Base-by-base conservation (phyloP, 1,140 invertebrate species). In the Luehdorfia chinensis region DNA sequence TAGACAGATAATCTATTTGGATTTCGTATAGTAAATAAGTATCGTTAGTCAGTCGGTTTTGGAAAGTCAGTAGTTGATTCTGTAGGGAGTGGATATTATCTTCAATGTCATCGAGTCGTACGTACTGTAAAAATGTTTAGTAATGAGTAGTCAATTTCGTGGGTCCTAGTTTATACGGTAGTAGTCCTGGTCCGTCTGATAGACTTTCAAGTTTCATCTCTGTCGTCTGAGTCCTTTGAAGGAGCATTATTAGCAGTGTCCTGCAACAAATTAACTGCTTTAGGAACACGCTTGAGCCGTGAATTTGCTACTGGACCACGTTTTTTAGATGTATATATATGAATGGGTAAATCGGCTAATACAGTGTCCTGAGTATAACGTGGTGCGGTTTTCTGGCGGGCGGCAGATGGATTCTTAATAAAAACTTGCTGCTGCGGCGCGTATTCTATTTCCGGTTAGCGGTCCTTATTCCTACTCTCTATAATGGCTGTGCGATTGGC, bases 361-460 rank as follows among this genome's bases (percentile, higher is more conserved):
- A 27, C 25, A 2, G 8, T 27, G 25, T n/a, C 25, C 11, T 27
- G 25, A 9, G 25, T 8, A 27, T 27, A 27, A 27, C 25, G 25
- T 2, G 5, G 44, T 43, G 27, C 46, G 30, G 34, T 19, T 33
- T 59, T 59, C n/a, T 54, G 48, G 2, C 50, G 15, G 7, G 1
- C 30, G 25, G 57, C 57, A 8, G 52, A 15, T 11, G 53, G 56
- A 13, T 65, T 65, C 31, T 39, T 53, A 15, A 60, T 28, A 21
- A n/a, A n/a, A n/a, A n/a, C n/a, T n/a, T n/a, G n/a, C n/a, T n/a
- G n/a, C n/a, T n/a, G n/a, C n/a, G n/a, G 54, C 12, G 18, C 6
- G 9, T 62, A 57, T 12, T 62, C 50, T 8, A 46, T 19, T 46
- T 62, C 59, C 2, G 50, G 39, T 37, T 62, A 47, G 0, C 54